Evolutionary conservation across 2,113 vertebrate species (phyloP), one percentile per base, ranked within the genome.

Genomic region (Benitochromis conjunctus): DNA sequence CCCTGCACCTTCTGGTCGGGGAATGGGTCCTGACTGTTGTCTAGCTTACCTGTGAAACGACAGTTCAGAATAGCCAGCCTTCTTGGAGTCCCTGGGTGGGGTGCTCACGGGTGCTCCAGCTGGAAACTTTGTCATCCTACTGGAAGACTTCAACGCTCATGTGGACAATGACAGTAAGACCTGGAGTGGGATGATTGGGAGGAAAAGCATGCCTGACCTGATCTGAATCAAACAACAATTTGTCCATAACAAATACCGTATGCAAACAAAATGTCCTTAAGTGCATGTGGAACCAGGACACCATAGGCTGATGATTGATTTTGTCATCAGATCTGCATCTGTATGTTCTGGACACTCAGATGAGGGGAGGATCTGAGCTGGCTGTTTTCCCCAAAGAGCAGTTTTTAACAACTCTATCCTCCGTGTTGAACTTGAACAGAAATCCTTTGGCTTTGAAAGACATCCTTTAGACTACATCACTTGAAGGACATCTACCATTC

Each of bases 1-100:
- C 14, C 5, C 57, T 0, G 57, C 0, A 10, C 14, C 57, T 60
- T 0, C 0, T 1, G 57, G 57, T 1, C 1, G 0, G 8, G 29
- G 29, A 60, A 60, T 0, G 0, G 14, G 14, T 60, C 57, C 26
- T 60, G 31, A 31, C 31, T 34, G 6, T 34, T 34, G 57, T 6
- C 57, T 34, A 60, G 9, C 0, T 34, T 34, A 7, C 31, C 31
- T 6, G 7, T 6, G 2, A 34, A 34, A 34, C 6, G 9, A 16
- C 57, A 10, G 57, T 34, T 0, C 9, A 34, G 29, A 60, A 34
- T 60, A 60, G 5, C 16, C 0, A 6, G 0, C 29, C 29, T 60
- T 0, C 5, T 19, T 60, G 16, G 16, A 34, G 57, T 60, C 14
- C 14, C 3, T 3, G 57, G 57, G 57, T 60, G 26, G 26, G 26